Evolutionary conservation across 1,140 invertebrate species (phyloP).

Genomic region (Aphaenogaster ashmeadi): DNA sequence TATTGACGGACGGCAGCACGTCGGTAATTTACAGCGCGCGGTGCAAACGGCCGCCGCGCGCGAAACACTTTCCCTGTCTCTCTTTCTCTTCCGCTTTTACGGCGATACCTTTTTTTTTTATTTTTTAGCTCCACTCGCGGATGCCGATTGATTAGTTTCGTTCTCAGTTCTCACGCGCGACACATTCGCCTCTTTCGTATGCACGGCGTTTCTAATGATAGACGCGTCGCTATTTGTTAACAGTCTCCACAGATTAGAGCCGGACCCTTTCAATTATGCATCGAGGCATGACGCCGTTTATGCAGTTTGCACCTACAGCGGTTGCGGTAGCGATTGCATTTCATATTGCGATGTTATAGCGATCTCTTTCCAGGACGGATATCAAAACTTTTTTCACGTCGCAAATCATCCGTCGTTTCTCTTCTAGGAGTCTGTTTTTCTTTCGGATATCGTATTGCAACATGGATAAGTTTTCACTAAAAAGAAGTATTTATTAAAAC

Average conservation of each 20-base stretch:
- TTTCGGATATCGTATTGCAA: neutral
- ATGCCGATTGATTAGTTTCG: constrained; percentile 72
- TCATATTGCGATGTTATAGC: neutral
- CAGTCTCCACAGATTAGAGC: neutral
- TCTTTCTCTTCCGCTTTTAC: neutral
- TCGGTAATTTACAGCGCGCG: constrained; percentile 67
- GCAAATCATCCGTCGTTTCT: neutral
- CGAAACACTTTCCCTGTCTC: constrained; percentile 53
- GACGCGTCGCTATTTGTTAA: constrained; percentile 12
- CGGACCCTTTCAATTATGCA: constrained; percentile 27
- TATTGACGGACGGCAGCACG: constrained; percentile 43
- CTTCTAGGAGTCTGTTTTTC: neutral
- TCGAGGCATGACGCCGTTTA: neutral
- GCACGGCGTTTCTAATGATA: constrained; percentile 18
- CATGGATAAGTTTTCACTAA: constrained; percentile 7
- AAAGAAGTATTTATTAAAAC: neutral
- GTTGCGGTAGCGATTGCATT: neutral
- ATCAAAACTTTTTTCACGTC: neutral
- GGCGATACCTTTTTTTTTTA: constrained; percentile 18
- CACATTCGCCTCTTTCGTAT: constrained; percentile 1
- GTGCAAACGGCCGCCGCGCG: constrained; percentile 51
- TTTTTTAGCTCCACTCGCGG: constrained; percentile 44
- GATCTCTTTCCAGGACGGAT: neutral
- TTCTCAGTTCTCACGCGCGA: constrained; percentile 64
- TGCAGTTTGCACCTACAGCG: neutral